These are phyloP conservation scores for Lates calcarifer DNA, from an alignment of 2,113 vertebrate species.

Conservation along the genomic window DNA sequence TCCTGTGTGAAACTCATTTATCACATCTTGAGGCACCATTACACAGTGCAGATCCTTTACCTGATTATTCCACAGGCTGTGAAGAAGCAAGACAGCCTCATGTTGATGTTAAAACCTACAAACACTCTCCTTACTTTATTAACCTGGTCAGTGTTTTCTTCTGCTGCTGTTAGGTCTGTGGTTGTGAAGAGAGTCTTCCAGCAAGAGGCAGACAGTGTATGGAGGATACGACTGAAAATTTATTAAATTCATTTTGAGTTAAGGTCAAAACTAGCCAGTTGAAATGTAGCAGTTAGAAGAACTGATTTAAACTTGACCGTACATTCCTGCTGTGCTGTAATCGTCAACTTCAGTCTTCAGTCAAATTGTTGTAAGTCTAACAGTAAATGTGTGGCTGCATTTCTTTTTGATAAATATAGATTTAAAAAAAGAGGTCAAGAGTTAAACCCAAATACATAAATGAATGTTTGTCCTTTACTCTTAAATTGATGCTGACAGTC, in stretches of 20 bases:
- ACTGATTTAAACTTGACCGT: not conserved
- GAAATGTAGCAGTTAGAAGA: not conserved
- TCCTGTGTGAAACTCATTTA: not conserved
- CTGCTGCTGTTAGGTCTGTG: not conserved
- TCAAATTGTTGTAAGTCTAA: not conserved
- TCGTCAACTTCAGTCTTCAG: not conserved
- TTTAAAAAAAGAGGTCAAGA: not conserved
- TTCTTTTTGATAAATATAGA: not conserved
- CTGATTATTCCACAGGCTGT: not conserved
- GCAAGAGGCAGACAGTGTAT: not conserved
- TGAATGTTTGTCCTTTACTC: conserved; percentile 8
- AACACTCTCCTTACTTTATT: not conserved
- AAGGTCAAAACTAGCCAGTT: not conserved
- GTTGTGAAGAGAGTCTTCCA: not conserved
- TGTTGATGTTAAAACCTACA: not conserved
- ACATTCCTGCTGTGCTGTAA: not conserved
- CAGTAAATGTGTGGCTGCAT: not conserved
- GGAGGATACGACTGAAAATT: not conserved
- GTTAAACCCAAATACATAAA: conserved; percentile 1
- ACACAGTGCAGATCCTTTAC: not conserved
- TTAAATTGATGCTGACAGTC: conserved; percentile 2
- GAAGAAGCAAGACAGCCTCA: not conserved
- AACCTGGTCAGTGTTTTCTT: not conserved
- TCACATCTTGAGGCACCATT: not conserved
- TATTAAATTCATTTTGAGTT: not conserved